Conservation (phyloP, 2,113 vertebrate genomes). For the Ariopsis seemanni region DNA sequence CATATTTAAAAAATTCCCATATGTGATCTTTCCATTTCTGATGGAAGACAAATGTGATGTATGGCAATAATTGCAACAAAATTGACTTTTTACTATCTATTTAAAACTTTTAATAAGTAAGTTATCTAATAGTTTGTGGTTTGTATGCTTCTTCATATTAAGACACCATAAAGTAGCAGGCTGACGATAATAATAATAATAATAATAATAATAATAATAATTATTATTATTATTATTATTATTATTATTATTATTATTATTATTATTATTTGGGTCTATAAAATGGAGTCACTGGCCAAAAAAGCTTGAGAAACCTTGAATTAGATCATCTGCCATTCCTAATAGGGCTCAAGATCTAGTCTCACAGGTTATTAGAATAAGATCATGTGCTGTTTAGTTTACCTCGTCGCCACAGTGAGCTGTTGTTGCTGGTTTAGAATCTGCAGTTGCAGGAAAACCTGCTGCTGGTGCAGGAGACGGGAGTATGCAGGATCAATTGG, state of each 20-base stretch:
- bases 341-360: not conserved
- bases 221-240: no score
- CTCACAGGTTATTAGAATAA: not conserved
- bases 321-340: not conserved
- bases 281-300: not conserved
- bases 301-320: not conserved
- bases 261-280: not conserved
- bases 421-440: conserved; percentile 76
- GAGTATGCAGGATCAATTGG: conserved; percentile 76
- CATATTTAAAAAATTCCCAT: not conserved
- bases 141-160: not conserved
- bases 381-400: not conserved
- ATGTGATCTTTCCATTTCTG: not conserved
- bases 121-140: not conserved
- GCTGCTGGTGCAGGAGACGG: conserved; percentile 79
- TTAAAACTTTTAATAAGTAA: not conserved
- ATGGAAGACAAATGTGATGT: not conserved
- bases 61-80: not conserved
- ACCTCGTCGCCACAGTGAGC: conserved; percentile 69
- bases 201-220: no score
- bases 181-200: not conserved
- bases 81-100: not conserved
- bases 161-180: not conserved
- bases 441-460: conserved; percentile 77
- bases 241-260: no score